A percentile compares a stretch with the other conserved stretches of the same genome.
Conservation (phyloP, 2,888 invertebrate species). For the Eupithecia inturbata region DNA sequence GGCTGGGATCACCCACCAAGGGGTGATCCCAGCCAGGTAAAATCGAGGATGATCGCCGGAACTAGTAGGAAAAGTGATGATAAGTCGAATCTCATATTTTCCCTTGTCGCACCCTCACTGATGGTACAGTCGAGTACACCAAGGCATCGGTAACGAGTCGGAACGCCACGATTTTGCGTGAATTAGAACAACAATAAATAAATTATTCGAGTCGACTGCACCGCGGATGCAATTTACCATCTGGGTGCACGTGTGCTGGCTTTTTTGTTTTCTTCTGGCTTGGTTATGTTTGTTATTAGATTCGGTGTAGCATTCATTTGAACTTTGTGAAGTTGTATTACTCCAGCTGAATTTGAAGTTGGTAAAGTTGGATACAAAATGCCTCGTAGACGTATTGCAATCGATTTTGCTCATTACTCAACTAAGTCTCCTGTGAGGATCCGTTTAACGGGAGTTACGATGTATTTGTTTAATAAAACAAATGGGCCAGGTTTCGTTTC, state of each 20-base stretch:
- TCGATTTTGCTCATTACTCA: no score
- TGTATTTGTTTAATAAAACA: no score
- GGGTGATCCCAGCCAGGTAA: background rate
- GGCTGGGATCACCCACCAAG: no score
- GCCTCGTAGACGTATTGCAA: no score
- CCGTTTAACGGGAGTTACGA: no score
- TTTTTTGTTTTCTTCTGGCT: slow-evolving; percentile 13
- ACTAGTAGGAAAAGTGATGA: background rate
- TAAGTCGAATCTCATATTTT: background rate
- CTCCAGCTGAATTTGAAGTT: background rate
- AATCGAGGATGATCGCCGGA: background rate
- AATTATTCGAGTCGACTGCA: slow-evolving; percentile 56
- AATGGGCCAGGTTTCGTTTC: no score
- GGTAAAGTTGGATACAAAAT: background rate
- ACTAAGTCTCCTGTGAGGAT: no score
- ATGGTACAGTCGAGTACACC: slow-evolving; percentile 15
- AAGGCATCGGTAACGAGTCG: slow-evolving; percentile 52
- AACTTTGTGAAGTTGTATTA: background rate
- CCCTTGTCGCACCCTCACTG: background rate
- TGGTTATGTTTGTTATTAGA: background rate
- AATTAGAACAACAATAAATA: slow-evolving; percentile 71
- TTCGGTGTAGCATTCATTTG: no score
- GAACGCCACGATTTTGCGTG: slow-evolving; percentile 67
- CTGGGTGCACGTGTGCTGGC: slow-evolving; percentile 35
- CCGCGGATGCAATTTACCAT: slow-evolving; percentile 50